A percentile compares a stretch with the other conserved stretches of the same genome.
Conservation (phyloP, 2,797 vertebrate species). For the Lacerta bilineata region DNA sequence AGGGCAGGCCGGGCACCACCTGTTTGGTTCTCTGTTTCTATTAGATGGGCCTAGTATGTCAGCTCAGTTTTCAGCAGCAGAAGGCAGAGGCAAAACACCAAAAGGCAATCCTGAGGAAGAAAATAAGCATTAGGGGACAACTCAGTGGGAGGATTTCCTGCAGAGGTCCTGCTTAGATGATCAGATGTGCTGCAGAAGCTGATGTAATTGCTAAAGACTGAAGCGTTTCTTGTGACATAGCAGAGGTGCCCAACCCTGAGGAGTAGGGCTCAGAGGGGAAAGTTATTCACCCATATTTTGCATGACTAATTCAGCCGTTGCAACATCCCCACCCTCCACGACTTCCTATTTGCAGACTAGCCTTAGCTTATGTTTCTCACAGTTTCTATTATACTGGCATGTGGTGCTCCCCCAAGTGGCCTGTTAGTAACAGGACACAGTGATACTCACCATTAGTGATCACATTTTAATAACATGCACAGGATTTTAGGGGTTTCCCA, state of each 20-base stretch:
- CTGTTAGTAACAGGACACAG: background rate
- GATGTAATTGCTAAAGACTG: background rate
- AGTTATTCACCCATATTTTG: background rate
- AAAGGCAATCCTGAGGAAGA: background rate
- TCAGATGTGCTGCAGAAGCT: background rate
- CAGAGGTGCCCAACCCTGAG: background rate
- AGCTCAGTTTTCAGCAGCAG: background rate
- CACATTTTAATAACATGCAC: background rate
- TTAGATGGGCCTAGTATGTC: background rate
- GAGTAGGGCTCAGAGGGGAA: background rate
- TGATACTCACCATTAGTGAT: background rate
- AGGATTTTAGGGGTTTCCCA: background rate
- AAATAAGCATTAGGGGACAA: background rate
- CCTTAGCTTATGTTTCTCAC: too few relatives aligned
- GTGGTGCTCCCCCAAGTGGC: background rate
- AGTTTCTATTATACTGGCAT: background rate
- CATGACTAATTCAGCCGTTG: background rate
- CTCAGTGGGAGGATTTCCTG: background rate
- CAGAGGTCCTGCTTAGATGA: too few relatives aligned
- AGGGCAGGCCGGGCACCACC: background rate
- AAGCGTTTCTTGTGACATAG: background rate
- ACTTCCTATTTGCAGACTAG: background rate
- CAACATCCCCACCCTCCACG: background rate
- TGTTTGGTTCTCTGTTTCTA: constrained; percentile 3
- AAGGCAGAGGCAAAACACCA: background rate